Evolutionary conservation across 2,797 vertebrate species (phyloP), one percentile per base, ranked within the genome.

Genomic region (Xiphophorus birchmanni): DNA sequence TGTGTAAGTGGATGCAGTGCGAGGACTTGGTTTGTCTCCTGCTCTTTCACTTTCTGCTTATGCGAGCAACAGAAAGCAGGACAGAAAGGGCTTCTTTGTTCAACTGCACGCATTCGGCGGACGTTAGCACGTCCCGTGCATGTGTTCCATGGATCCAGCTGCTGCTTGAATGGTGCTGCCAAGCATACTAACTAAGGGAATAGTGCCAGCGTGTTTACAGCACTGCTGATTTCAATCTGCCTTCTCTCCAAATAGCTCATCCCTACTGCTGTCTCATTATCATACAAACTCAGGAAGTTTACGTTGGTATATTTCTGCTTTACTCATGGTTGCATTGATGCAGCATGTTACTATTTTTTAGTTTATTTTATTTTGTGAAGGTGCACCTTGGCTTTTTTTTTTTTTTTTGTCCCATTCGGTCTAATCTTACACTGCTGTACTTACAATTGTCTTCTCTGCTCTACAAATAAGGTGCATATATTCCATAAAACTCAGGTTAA

Each of bases 111-210:
- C 54, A 74, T 80, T 88, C 1, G 5, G 52, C 23, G 76, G 86
- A 73, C 56, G 76, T 90, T 87, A 58, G 74, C 77, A 48, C 88
- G 81, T 84, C 84, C 84, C 71, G 42, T 84, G 88, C 81, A 69
- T 81, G 79, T 85, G 73, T 79, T 84, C 91, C 81, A 85, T 87
- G 86, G 89, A 89, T 91, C 86, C 87, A 92, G 90, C 87, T 93
- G 91, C 91, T 42, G 13, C 54, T 82, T 58, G 84, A 73, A 44
- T 47, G 17, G 79, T 69, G 88, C 89, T 80, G 84, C 86, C 89
- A 88, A 87, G 92, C 89, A 94, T 95, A 92, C 91, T 90, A 93
- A 95, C 91, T 82, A 87, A 86, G 78, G 56, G 44, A 60, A 50
- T 82, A 89, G 81, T 67, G 77, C 44, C 63, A 60, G 75, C 18